phyloP scores from a whole-genome alignment of 2,113 vertebrate genomes.

The Phalacrocorax brasilianus region DNA sequence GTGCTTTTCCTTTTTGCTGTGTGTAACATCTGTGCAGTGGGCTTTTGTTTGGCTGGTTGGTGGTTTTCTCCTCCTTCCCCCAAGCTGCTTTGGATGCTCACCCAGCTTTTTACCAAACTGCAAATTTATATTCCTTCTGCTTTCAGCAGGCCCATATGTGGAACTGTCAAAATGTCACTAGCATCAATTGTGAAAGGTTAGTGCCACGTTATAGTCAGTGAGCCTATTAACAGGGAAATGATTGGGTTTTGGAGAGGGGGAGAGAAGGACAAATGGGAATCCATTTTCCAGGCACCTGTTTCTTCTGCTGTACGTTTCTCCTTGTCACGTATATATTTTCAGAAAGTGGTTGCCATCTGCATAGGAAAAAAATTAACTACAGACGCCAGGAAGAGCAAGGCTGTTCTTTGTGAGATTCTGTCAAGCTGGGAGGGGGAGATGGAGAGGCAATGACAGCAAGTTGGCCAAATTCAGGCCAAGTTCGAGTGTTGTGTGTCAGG shows the following conservation, averaged over 20 bases:
- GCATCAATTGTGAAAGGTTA: slow-evolving; percentile 53
- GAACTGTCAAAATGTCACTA: slow-evolving; percentile 63
- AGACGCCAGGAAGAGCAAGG: neutral
- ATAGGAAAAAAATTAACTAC: neutral
- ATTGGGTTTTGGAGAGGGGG: slow-evolving; percentile 26
- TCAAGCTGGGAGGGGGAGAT: neutral
- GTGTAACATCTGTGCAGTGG: slow-evolving; percentile 51
- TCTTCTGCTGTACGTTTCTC: neutral
- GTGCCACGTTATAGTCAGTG: neutral
- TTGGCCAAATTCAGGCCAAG: neutral
- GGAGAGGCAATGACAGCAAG: neutral
- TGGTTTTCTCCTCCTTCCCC: slow-evolving; percentile 3
- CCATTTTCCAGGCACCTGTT: slow-evolving; percentile 18
- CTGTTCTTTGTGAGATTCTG: neutral
- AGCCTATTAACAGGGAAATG: slow-evolving; percentile 60
- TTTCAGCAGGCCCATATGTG: slow-evolving; percentile 46
- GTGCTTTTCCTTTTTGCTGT: neutral
- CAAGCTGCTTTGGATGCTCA: slow-evolving; percentile 57
- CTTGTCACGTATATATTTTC: neutral
- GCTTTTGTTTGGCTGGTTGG: slow-evolving; percentile 31
- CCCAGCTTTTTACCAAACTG: slow-evolving; percentile 59
- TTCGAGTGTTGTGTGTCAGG: neutral
- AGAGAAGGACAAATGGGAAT: slow-evolving; percentile 25
- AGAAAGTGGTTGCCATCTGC: neutral
- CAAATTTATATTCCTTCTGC: slow-evolving; percentile 61